These are phyloP conservation scores for Columba janthina DNA, from an alignment of 2,113 vertebrate genomes.

Conservation along the genomic window DNA sequence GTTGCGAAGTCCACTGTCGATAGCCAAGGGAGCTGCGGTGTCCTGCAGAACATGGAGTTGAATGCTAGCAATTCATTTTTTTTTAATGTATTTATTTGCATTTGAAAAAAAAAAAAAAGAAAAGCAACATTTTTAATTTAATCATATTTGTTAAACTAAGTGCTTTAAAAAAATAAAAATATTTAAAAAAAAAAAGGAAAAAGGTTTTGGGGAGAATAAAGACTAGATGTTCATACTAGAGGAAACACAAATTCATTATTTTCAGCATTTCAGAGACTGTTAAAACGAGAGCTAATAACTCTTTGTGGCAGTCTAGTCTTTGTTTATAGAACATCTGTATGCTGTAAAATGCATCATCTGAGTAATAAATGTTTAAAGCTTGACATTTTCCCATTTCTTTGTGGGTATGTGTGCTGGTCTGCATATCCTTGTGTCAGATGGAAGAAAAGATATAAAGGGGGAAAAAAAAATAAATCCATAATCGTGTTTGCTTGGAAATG, in stretches of 20 bases:
- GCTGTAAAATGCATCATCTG: slow-evolving; percentile 56
- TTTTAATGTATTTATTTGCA: slow-evolving; percentile 58
- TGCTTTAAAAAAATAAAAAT: slow-evolving; percentile 20
- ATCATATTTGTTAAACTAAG: slow-evolving; percentile 46
- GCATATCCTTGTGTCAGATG: not conserved
- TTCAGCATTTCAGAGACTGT: slow-evolving; percentile 51
- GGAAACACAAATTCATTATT: not conserved
- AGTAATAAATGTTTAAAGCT: slow-evolving; percentile 68
- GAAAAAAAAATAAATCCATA: not conserved
- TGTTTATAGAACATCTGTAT: slow-evolving; percentile 67
- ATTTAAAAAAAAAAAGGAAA: not conserved
- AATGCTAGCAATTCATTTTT: not conserved
- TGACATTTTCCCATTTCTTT: slow-evolving; percentile 37
- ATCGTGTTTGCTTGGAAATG: not conserved
- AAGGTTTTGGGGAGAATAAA: slow-evolving; percentile 5
- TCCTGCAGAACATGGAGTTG: not conserved
- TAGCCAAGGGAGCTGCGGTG: slow-evolving; percentile 2
- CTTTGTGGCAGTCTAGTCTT: slow-evolving; percentile 47
- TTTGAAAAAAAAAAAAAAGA: not conserved
- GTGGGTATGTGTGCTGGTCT: not conserved
- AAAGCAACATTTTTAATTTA: slow-evolving; percentile 54
- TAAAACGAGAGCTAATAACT: slow-evolving; percentile 37
- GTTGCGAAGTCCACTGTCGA: slow-evolving; percentile 4
- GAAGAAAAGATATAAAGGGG: too few species aligned
- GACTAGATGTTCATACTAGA: slow-evolving; percentile 36